phyloP scores from a whole-genome alignment of 2,113 vertebrate genomes.

The Polyodon spathula region DNA sequence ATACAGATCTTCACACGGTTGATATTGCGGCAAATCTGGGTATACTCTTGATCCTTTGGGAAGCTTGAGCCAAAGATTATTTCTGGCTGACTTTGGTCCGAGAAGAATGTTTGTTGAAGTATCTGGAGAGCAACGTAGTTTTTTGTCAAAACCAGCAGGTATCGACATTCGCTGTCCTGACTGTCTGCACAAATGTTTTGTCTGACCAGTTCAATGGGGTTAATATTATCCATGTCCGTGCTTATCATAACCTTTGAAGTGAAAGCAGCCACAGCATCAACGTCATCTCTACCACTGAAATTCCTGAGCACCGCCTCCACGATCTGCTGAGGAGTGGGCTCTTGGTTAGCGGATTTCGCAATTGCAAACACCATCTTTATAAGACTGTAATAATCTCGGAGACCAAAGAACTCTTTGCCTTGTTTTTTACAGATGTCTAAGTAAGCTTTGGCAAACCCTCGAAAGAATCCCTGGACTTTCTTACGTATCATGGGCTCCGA shows the following conservation, averaged over 20 bases:
- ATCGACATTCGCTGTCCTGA: constrained; percentile 72
- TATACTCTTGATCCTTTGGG: constrained; percentile 68
- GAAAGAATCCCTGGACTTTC: constrained; percentile 64
- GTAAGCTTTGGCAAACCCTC: constrained; percentile 72
- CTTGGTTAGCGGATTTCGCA: constrained; percentile 44
- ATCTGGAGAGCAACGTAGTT: constrained; percentile 85
- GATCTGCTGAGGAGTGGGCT: constrained; percentile 51
- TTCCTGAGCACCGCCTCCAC: constrained; percentile 76
- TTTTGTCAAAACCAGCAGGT: constrained; percentile 81
- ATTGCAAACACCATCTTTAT: constrained; percentile 87
- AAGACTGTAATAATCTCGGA: constrained; percentile 94
- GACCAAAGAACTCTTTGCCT: constrained; percentile 84
- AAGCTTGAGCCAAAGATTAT: constrained; percentile 76
- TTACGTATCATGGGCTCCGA: constrained; percentile 64
- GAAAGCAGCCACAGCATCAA: constrained; percentile 69
- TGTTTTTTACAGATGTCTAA: constrained; percentile 57
- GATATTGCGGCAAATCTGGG: constrained; percentile 69
- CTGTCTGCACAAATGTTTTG: constrained; percentile 64
- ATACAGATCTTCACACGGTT: constrained; percentile 72
- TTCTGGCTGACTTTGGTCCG: constrained; percentile 65
- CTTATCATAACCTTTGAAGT: constrained; percentile 30
- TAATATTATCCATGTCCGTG: constrained; percentile 46
- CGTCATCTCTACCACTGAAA: constrained; percentile 78
- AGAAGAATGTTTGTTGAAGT: constrained; percentile 73
- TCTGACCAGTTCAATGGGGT: constrained; percentile 63